phyloP scores from a whole-genome alignment of 2,797 vertebrate species.

The Scomberomorus guttatus region DNA sequence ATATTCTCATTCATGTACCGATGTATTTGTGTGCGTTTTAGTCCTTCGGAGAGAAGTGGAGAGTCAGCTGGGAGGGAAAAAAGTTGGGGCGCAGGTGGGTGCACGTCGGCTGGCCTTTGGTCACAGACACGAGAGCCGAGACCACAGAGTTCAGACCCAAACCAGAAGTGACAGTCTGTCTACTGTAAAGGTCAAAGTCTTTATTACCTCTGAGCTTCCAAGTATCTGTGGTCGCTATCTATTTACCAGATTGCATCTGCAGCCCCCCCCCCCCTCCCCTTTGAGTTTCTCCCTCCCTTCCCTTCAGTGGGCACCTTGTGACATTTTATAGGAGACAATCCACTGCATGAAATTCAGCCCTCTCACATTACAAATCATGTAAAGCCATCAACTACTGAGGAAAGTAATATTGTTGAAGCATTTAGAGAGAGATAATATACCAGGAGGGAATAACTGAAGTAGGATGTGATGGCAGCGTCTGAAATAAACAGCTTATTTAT shows the following conservation, averaged over 20 bases:
- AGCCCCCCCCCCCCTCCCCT: not conserved
- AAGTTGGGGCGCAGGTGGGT: conserved; percentile 46
- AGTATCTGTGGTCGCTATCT: conserved; percentile 33
- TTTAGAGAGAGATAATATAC: conserved; percentile 5
- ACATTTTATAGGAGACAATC: conserved; percentile 65
- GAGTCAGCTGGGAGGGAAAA: not conserved
- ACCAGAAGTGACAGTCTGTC: conserved; percentile 71
- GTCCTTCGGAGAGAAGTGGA: conserved; percentile 2
- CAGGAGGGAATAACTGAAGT: conserved; percentile 12
- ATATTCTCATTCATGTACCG: not conserved
- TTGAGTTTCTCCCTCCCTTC: conserved; percentile 30
- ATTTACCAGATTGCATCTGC: conserved; percentile 32
- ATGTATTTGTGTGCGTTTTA: conserved; percentile 1
- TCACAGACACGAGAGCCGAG: conserved; percentile 14
- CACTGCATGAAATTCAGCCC: conserved; percentile 45
- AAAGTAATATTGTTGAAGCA: not conserved
- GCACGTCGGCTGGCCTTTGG: conserved; percentile 34
- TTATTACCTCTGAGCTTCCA: conserved; percentile 49
- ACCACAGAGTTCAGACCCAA: conserved; percentile 45
- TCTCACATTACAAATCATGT: conserved; percentile 33
- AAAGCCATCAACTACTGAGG: conserved; percentile 29
- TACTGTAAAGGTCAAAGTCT: conserved; percentile 77
- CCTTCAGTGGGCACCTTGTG: conserved; percentile 64
- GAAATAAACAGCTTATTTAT: conserved; percentile 30
- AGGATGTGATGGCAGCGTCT: not conserved